Conservation (phyloP, 2,113 vertebrate species). For the Noctilio leporinus region DNA sequence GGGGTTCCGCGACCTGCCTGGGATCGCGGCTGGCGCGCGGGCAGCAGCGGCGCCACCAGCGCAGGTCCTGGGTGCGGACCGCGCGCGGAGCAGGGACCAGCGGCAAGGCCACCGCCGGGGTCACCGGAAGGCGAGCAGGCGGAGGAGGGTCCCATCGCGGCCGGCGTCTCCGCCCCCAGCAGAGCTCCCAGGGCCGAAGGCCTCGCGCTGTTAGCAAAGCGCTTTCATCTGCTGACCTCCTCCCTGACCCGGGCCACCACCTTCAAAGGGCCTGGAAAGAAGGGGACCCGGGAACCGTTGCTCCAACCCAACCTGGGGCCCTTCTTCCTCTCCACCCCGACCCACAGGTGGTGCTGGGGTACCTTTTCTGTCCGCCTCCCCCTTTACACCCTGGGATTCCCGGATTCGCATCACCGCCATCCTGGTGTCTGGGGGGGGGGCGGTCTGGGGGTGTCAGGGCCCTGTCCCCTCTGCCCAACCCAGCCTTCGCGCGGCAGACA, state of each 20-base stretch:
- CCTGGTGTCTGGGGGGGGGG: not conserved
- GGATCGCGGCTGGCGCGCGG: not conserved
- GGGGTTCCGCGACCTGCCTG: accelerated
- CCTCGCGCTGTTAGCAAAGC: not conserved
- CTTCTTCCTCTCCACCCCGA: not conserved
- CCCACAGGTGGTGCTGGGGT: accelerated
- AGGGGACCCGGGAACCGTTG: not conserved
- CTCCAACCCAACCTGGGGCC: not conserved
- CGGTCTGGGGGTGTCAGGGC: not conserved
- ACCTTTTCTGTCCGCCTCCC: not conserved
- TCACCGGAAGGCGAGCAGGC: not conserved
- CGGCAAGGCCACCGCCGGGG: not conserved
- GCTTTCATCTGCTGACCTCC: slow-evolving; percentile 20
- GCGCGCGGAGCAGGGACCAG: too few species aligned
- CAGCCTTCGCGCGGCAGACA: not conserved
- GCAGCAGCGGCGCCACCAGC: not conserved
- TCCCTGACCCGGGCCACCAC: not conserved
- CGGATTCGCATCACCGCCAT: not conserved
- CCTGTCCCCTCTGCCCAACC: not conserved
- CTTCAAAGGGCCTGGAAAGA: not conserved
- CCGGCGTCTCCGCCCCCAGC: not conserved
- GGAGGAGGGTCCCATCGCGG: not conserved
- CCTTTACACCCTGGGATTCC: too few species aligned
- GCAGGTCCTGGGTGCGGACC: too few species aligned
- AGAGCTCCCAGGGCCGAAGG: not conserved